Evolutionary conservation across 2,888 invertebrate genomes (phyloP).

Genomic region (Melanostoma mellinum): DNA sequence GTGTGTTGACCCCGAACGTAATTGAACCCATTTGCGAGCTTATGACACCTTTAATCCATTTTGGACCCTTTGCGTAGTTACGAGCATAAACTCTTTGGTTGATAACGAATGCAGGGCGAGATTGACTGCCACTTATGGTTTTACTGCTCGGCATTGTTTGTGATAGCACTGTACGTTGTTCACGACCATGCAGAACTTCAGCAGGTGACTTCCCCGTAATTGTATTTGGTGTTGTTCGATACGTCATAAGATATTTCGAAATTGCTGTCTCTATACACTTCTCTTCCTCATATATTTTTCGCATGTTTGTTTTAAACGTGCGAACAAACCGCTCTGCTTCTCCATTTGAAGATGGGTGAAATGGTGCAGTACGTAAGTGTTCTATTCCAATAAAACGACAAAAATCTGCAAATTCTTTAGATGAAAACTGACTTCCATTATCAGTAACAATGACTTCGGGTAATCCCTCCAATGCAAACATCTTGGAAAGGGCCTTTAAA

Average conservation of each 20-base stretch:
- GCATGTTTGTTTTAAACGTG: constrained; percentile 11
- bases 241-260: constrained; percentile 5
- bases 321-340: constrained; percentile 67
- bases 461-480: constrained; percentile 72
- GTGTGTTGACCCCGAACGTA: background rate
- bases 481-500: constrained; percentile 55
- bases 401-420: constrained; percentile 70
- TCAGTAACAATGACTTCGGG: constrained; percentile 71
- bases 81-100: no score
- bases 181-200: constrained; percentile 1
- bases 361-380: constrained; percentile 71
- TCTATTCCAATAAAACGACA: constrained; percentile 59
- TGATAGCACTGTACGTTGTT: background rate
- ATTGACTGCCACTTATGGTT: no score
- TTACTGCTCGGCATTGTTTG: no score
- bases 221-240: constrained; percentile 20
- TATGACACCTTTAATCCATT: background rate
- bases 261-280: background rate
- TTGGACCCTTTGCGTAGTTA: no score
- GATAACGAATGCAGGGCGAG: no score
- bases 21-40: background rate
- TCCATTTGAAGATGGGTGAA: constrained; percentile 57
- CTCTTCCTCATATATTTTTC: constrained; percentile 12
- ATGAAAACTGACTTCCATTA: constrained; percentile 70
- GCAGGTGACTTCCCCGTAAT: constrained; percentile 9